Evolutionary conservation across 2,888 invertebrate genomes (phyloP).

Genomic region (Sylvicola cinctus): DNA sequence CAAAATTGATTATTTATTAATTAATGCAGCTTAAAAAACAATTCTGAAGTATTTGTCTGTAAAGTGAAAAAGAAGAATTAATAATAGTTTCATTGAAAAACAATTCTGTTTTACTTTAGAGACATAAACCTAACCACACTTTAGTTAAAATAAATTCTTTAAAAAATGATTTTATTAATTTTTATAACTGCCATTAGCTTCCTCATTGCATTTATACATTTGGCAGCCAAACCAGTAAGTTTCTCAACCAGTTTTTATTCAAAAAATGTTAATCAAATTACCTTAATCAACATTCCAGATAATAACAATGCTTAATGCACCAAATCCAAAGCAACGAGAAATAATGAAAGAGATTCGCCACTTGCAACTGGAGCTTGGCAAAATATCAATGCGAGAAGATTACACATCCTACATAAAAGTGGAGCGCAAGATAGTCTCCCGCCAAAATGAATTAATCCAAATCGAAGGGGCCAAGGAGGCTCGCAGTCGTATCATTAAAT

Average conservation of each 20-base stretch:
- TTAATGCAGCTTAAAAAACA: too few relatives aligned
- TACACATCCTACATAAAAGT: constrained; percentile 8
- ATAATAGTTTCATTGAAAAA: too few relatives aligned
- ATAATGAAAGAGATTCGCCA: constrained; percentile 4
- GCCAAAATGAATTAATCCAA: constrained; percentile 5
- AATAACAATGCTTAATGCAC: too few relatives aligned
- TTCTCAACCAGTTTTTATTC: neutral
- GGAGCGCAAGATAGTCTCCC: constrained; percentile 8
- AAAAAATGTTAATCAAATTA: constrained; percentile 2
- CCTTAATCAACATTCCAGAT: neutral
- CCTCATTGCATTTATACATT: constrained; percentile 10
- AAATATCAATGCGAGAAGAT: constrained; percentile 8
- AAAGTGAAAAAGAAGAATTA: too few relatives aligned
- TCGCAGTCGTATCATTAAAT: constrained; percentile 5
- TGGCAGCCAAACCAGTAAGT: constrained; percentile 13
- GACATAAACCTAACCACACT: too few relatives aligned
- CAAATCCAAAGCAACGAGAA: too few relatives aligned
- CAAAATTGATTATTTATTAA: too few relatives aligned
- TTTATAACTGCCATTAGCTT: constrained; percentile 12
- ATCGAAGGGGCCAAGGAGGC: constrained; percentile 1
- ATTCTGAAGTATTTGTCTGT: too few relatives aligned
- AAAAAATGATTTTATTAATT: constrained; percentile 12
- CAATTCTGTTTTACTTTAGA: too few relatives aligned
- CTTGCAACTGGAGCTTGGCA: constrained; percentile 5
- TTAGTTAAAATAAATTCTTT: too few relatives aligned